Percentiles rank a stretch among this genome's conserved stretches.
phyloP scores from a whole-genome alignment of 2,888 invertebrate genomes.

The Drosophila pegasa region DNA sequence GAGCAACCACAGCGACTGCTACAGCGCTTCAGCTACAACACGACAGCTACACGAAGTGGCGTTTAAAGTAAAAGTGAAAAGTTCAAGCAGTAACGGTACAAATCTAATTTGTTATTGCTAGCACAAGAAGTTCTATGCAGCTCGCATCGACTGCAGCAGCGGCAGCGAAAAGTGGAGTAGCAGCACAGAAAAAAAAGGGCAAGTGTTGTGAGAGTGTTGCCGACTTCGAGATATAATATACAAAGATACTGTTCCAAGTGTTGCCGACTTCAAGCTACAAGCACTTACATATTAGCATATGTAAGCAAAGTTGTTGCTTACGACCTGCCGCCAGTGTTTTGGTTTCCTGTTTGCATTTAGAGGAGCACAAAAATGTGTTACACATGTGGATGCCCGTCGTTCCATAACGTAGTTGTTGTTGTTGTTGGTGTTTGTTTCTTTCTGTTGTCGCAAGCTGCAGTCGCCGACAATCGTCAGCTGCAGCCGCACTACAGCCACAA shows the following conservation, averaged over 20 bases:
- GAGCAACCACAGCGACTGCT: constrained; percentile 40
- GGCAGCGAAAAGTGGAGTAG: constrained; percentile 21
- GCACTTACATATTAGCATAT: constrained; percentile 9
- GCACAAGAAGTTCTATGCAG: constrained; percentile 22
- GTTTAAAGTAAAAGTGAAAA: constrained; percentile 53
- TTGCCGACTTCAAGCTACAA: constrained; percentile 12
- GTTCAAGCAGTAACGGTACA: constrained; percentile 30
- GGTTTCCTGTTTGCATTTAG: constrained; percentile 22
- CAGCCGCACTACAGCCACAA: constrained; percentile 35
- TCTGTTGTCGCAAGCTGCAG: constrained; percentile 1
- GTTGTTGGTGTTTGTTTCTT: constrained; percentile 9
- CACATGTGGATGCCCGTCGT: constrained; percentile 44
- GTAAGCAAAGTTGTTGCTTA: constrained; percentile 25
- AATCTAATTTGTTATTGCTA: constrained; percentile 21
- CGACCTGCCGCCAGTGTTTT: constrained; percentile 30
- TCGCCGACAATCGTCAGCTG: constrained; percentile 30
- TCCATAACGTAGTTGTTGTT: too few relatives aligned
- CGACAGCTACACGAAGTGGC: constrained; percentile 22
- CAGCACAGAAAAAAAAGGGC: constrained; percentile 39
- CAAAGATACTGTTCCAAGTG: constrained; percentile 10
- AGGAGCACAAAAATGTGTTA: constrained; percentile 51
- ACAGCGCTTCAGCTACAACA: constrained; percentile 20
- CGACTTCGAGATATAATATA: constrained; percentile 13
- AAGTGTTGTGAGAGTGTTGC: constrained; percentile 33
- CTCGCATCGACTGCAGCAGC: constrained; percentile 5